Base-by-base conservation (phyloP, 2,888 invertebrate species). In the Calameuta filiformis region DNA sequence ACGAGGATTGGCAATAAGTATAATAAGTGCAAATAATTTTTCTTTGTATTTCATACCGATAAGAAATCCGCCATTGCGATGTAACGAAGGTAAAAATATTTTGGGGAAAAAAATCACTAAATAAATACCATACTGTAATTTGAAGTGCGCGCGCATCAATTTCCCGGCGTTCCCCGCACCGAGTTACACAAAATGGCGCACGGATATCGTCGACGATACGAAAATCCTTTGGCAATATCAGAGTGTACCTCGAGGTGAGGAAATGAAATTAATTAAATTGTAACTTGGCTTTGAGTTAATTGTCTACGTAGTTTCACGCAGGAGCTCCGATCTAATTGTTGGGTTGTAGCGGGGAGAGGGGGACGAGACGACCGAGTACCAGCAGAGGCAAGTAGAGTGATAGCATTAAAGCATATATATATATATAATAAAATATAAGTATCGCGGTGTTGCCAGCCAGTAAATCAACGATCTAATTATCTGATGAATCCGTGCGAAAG, bases 261-360 rank as follows among this genome's bases (percentile, higher is more conserved):
- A 83, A 83, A 83, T 81, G 80, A 84, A 86, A 83, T 86, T 84
- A 82, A 86, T 86, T 82, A 83, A 83, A 82, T 74, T 76, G 79
- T 74, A 83, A 82, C 79, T 81, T 79, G 75, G 78, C 73, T 75
- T 77, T 37, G 71, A 81, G 74, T 82, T 84, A 83, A 83, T 83
- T 84, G 82, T 85, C 82, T 84, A 80, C 78, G 79, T 80, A 77
- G 73, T 82, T 31, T 71, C 12, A 3, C 71, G 71, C 23, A 9
- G 33, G 3, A 23, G 56, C 23, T 56, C 0, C 23, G 23, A 56
- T 23, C 2, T 56, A 56, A 56, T 56, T 9, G 33, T 33, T 33
- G 33, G 33, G 33, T 33, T 33, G 31, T 11, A 23, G 71, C n/a
- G 31, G 23, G 4, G 3, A 15, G 33, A 4, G 3, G 9, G 2